Evolutionary conservation across 92 coral and sea anemone genomes (phyloP), one percentile per base, ranked within the genome.

Genomic region (Chrysogorgia sp.): DNA sequence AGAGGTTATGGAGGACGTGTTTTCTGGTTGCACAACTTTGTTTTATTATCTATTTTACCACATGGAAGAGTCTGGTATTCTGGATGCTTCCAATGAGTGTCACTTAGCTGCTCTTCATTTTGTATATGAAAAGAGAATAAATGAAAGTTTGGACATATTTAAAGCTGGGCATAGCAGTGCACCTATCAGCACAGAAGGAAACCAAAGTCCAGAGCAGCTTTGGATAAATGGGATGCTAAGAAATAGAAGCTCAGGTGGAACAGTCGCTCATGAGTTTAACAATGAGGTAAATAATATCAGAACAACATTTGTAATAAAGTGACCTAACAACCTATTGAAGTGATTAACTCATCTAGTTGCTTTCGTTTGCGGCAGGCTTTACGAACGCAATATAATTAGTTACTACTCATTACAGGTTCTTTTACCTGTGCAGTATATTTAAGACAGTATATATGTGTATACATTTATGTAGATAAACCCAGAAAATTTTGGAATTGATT

Each of bases 1-100:
- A 75, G 30, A 75, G 87, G 69, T 65, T 83, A 65, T 83, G 87
- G 82, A 24, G 87, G 87, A 83, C 63, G 25, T 82, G 35, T 82
- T 71, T n/a, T 29, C 67, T 43, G 67, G 86, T 2, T 58, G 80
- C 50, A 82, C 81, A 0, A 34, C 0, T 61, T 24, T 82, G 0
- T 82, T 71, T 32, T 82, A 82, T 55, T 2, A 47, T 15, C 53
- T 82, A 19, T 71, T 82, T 71, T 34, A 71, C 66, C 68, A 40
- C 64, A 71, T 82, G 86, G 86, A 81, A 50, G 66, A 66, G 7
- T 71, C 63, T 58, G 86, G 86, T 5, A 59, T 82, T 21, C 53
- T 82, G 2, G 86, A 72, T 17, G 66, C 79, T n/a, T 41, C 74
- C 12, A 82, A 82, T 61, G 86, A 82, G 56, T 14, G 3, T 75